These are phyloP conservation scores for Phasianus colchicus DNA, from an alignment of 2,113 vertebrate genomes.

Conservation along the genomic window DNA sequence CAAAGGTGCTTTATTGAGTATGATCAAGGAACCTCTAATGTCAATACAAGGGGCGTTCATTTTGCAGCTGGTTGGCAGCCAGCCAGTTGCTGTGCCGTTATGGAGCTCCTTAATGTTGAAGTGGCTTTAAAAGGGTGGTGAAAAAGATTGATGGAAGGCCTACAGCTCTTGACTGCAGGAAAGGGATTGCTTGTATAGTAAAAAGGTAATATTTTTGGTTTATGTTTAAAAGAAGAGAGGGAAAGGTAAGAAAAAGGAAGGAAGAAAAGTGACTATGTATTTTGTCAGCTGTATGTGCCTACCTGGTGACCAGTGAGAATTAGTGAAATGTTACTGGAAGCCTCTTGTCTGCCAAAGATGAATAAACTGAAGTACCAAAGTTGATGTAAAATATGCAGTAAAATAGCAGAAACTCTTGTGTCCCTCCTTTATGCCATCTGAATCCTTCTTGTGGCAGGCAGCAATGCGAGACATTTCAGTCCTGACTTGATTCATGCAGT, in stretches of 20 bases:
- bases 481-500: background rate
- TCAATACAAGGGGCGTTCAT: constrained; percentile 6
- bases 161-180: background rate
- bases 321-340: background rate
- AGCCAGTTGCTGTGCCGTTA: constrained; percentile 19
- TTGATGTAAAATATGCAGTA: background rate
- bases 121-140: constrained; percentile 28
- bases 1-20: constrained; percentile 57
- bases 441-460: background rate
- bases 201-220: constrained; percentile 5
- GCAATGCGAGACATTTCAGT: background rate
- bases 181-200: background rate
- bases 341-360: background rate
- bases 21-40: constrained; percentile 53
- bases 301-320: background rate
- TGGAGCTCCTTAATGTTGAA: constrained; percentile 17
- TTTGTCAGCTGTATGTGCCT: constrained; percentile 31
- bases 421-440: background rate
- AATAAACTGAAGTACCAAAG: constrained; percentile 7
- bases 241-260: background rate
- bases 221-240: background rate
- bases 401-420: background rate
- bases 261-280: background rate
- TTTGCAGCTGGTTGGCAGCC: constrained; percentile 61
- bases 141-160: constrained; percentile 41